A percentile compares a stretch with the other conserved stretches of the same genome.
Conservation (phyloP, 2,888 invertebrate genomes). For the Drosophila bunnanda region DNA sequence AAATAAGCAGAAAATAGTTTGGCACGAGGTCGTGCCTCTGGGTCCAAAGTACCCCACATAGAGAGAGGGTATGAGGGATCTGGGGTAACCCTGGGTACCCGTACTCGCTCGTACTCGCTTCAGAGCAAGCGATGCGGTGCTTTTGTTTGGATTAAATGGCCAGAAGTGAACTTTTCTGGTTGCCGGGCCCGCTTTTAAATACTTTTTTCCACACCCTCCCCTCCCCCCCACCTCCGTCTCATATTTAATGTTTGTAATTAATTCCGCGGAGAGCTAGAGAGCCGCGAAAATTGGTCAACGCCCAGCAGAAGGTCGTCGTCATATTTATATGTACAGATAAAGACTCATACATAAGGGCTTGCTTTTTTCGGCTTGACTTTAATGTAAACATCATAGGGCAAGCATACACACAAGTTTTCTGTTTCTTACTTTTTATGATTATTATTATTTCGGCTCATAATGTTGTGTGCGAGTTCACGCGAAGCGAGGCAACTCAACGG, state of each 20-base stretch:
- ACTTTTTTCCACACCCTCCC: slow-evolving; percentile 33
- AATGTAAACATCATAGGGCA: slow-evolving; percentile 64
- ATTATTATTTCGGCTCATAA: slow-evolving; percentile 22
- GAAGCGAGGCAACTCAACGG: slow-evolving; percentile 6
- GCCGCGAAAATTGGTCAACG: slow-evolving; percentile 56
- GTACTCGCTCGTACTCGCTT: neutral
- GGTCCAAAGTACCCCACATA: slow-evolving; percentile 32
- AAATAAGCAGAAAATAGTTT: slow-evolving; percentile 37
- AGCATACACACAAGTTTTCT: slow-evolving; percentile 16
- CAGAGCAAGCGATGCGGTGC: slow-evolving; percentile 11
- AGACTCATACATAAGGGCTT: slow-evolving; percentile 29
- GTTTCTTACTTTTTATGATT: slow-evolving; percentile 26
- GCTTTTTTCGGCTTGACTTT: slow-evolving; percentile 58
- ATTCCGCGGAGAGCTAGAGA: slow-evolving; percentile 45
- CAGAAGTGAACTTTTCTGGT: slow-evolving; percentile 40
- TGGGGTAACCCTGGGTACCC: neutral
- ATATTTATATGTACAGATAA: slow-evolving; percentile 30
- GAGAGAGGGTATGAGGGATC: neutral
- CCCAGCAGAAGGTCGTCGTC: slow-evolving; percentile 63
- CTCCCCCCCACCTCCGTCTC: neutral
- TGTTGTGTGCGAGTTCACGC: slow-evolving; percentile 28
- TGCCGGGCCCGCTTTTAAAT: slow-evolving; percentile 33
- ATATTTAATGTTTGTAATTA: slow-evolving; percentile 70
- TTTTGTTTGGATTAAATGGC: slow-evolving; percentile 52
- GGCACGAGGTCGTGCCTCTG: slow-evolving; percentile 36